Conservation (phyloP, 1,140 invertebrate genomes). For the Calephelis virginiensis region DNA sequence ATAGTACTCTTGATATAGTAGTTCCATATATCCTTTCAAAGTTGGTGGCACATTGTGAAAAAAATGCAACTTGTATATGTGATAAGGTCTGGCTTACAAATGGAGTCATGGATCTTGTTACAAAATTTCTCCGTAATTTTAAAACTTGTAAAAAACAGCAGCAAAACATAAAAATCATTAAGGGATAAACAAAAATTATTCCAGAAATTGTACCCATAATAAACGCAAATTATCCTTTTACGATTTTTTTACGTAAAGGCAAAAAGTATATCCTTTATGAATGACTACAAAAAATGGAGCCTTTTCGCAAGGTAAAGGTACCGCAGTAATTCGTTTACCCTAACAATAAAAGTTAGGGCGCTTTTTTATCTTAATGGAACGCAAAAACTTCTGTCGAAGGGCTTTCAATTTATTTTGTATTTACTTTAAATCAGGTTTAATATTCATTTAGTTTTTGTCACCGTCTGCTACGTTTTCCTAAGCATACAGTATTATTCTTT, state of each 20-base stretch:
- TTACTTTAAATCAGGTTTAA: too few species aligned
- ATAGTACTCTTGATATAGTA: too few species aligned
- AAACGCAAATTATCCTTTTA: constrained; percentile 8
- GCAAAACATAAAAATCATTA: neutral
- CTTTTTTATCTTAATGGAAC: neutral
- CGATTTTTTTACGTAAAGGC: constrained; percentile 7
- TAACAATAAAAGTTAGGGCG: neutral
- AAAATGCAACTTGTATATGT: too few species aligned
- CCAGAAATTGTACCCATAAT: neutral
- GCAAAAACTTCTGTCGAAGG: neutral
- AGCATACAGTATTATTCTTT: too few species aligned
- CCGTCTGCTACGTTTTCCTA: too few species aligned
- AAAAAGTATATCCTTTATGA: constrained; percentile 2
- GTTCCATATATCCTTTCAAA: too few species aligned
- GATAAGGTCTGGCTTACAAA: too few species aligned
- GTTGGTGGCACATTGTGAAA: too few species aligned
- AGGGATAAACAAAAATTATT: neutral
- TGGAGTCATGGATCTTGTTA: neutral
- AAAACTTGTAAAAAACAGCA: neutral
- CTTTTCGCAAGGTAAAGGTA: constrained; percentile 6
- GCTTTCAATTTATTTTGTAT: neutral
- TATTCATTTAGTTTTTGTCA: too few species aligned
- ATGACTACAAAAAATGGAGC: neutral
- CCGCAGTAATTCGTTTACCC: constrained; percentile 7
- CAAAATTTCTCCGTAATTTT: neutral